Base-by-base conservation (phyloP, 2,888 invertebrate species). In the Hyalella azteca region DNA sequence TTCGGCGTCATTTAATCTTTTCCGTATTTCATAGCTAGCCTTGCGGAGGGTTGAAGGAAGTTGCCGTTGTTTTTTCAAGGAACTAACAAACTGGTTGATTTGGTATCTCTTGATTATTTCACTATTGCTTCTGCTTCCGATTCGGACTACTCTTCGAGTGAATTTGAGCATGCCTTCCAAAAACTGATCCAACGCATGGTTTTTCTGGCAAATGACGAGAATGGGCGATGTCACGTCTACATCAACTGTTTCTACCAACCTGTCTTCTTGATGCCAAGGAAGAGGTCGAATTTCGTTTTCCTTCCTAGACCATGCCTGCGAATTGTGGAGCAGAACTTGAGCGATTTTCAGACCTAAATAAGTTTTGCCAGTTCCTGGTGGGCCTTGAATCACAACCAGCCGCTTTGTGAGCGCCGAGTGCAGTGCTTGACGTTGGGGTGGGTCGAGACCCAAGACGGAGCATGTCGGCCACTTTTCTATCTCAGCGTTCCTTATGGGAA, bases 181-280 rank as follows among this genome's bases (percentile, higher is more conserved):
- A 87, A 95, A 95, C 87, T 95, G 94, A 88, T 95, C 95, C 60
- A 96, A 88, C 5, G 95, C 95, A 87, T 95, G 94, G 89, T 96
- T 95, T 9, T 95, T 95, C 87, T 92, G 94, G 86, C 94, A 94
- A 29, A 95, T 91, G 0, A 95, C 89, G 13, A 95, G 88, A 87
- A 95, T 92, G 0, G 93, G 93, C 2, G 89, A n/a, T 3, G 45
- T 81, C 4, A 78, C 78, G 26, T 79, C 40, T 7, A 66, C 36
- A 4, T 66, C 66, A 11, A 32, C 36, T 9, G 4, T 32, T n/a
- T n/a, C n/a, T n/a, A 36, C 39, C n/a, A 36, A 36, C n/a, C n/a
- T n/a, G n/a, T n/a, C n/a, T n/a, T n/a, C n/a, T n/a, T n/a, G n/a
- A n/a, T n/a, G n/a, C n/a, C n/a, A n/a, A n/a, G n/a, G n/a, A n/a